These are phyloP conservation scores for Kryptolebias marmoratus DNA, from an alignment of 2,113 vertebrate genomes.

Conservation along the genomic window DNA sequence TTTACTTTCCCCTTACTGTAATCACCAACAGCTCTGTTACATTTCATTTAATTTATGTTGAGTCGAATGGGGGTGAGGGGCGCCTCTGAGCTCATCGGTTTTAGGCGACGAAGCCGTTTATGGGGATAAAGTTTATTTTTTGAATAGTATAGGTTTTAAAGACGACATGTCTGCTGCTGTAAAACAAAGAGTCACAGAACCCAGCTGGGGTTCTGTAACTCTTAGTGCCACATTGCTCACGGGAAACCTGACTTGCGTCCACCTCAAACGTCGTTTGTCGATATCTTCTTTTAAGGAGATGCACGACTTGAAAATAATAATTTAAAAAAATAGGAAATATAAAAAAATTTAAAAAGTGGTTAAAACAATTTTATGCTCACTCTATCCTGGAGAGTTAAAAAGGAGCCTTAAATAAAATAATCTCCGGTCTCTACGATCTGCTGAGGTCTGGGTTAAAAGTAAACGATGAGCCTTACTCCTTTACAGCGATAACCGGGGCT, in stretches of 20 bases:
- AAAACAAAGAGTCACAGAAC: background rate
- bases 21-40: background rate
- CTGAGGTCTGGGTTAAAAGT: slow-evolving; percentile 26
- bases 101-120: background rate
- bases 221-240: slow-evolving; percentile 53
- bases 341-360: slow-evolving; percentile 82
- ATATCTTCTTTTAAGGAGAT: slow-evolving; percentile 66
- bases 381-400: slow-evolving; percentile 99
- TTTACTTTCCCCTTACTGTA: background rate
- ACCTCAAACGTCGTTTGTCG: slow-evolving; percentile 88
- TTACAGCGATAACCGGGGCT: slow-evolving; percentile 25
- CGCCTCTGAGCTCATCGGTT: background rate
- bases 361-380: slow-evolving; percentile 85
- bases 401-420: slow-evolving; percentile 89
- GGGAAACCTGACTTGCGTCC: slow-evolving; percentile 75
- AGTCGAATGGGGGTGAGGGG: too few relatives aligned
- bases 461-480: background rate
- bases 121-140: background rate
- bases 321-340: too few relatives aligned
- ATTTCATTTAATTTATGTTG: background rate
- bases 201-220: slow-evolving; percentile 6
- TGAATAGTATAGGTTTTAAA: background rate
- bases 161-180: slow-evolving; percentile 18
- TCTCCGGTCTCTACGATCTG: slow-evolving; percentile 75
- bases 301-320: slow-evolving; percentile 11